Conservation (phyloP, 2,113 vertebrate species). For the Echinops telfairi region DNA sequence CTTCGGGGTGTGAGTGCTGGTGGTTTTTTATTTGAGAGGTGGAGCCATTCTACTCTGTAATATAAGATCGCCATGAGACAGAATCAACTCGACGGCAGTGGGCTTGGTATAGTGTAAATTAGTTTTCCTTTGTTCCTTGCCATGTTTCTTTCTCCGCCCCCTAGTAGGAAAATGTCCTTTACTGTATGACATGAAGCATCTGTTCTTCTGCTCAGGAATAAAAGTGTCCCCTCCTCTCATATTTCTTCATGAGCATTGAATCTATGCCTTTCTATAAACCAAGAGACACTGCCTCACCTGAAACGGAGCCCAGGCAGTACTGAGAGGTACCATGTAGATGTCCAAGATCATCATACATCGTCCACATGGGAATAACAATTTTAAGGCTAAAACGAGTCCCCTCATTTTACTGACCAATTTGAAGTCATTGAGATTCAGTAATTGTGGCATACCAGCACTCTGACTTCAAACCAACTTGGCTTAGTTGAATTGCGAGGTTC, state of each 20-base stretch:
- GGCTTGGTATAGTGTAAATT: background rate
- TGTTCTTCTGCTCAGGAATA: too few species aligned
- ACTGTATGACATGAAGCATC: too few species aligned
- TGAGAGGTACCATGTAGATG: background rate
- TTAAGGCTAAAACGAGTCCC: background rate
- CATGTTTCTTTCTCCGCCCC: too few species aligned
- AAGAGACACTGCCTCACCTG: background rate
- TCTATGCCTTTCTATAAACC: background rate
- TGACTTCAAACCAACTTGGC: background rate
- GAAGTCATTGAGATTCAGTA: background rate
- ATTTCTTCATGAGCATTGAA: background rate
- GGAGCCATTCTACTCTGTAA: background rate
- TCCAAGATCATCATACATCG: background rate
- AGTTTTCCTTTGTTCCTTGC: slow-evolving; percentile 33
- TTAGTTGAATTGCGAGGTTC: background rate
- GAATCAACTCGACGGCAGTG: background rate
- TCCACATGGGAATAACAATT: background rate
- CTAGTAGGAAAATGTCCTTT: too few species aligned
- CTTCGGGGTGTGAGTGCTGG: too few species aligned
- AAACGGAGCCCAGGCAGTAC: background rate
- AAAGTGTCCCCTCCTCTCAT: too few species aligned
- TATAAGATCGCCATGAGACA: background rate
- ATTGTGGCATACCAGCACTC: background rate
- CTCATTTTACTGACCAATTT: background rate
- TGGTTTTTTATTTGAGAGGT: too few species aligned